A percentile compares a stretch with the other conserved stretches of the same genome.
Conservation (phyloP, 1,140 invertebrate genomes). For the Drosophila ohnishii region DNA sequence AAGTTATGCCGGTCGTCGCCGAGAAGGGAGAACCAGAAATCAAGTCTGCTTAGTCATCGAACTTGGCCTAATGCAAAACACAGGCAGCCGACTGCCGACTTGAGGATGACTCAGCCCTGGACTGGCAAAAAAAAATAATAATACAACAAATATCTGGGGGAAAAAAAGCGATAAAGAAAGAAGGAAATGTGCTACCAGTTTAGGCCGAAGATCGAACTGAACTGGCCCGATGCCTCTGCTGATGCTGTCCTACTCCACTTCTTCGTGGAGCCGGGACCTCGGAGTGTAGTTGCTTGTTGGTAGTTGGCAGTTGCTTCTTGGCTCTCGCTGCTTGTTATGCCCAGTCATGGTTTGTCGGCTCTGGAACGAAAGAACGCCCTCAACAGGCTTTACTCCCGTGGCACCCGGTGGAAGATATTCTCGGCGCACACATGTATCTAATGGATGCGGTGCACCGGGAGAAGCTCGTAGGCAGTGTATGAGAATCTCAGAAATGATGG, state of each 20-base stretch:
- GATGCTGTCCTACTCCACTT: conserved; percentile 55
- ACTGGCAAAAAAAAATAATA: conserved; percentile 40
- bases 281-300: conserved; percentile 18
- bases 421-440: conserved; percentile 52
- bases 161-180: conserved; percentile 17
- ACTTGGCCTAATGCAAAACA: conserved; percentile 78
- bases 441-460: conserved; percentile 49
- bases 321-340: conserved; percentile 53
- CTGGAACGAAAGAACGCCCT: conserved; percentile 56
- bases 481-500: not conserved
- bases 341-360: conserved; percentile 61
- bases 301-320: conserved; percentile 14
- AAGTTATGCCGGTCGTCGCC: conserved; percentile 68
- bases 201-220: conserved; percentile 44
- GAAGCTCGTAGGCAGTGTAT: not conserved
- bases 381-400: conserved; percentile 49
- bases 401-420: conserved; percentile 43
- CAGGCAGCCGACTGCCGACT: conserved; percentile 50
- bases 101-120: conserved; percentile 68
- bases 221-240: conserved; percentile 34
- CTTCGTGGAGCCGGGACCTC: conserved; percentile 42
- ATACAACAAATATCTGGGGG: conserved; percentile 8
- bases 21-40: conserved; percentile 41
- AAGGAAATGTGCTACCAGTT: conserved; percentile 74
- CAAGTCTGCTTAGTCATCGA: conserved; percentile 76